Evolutionary conservation across 1,140 invertebrate species (phyloP), one percentile per base, ranked within the genome.

Genomic region (Nilaparvata lugens): DNA sequence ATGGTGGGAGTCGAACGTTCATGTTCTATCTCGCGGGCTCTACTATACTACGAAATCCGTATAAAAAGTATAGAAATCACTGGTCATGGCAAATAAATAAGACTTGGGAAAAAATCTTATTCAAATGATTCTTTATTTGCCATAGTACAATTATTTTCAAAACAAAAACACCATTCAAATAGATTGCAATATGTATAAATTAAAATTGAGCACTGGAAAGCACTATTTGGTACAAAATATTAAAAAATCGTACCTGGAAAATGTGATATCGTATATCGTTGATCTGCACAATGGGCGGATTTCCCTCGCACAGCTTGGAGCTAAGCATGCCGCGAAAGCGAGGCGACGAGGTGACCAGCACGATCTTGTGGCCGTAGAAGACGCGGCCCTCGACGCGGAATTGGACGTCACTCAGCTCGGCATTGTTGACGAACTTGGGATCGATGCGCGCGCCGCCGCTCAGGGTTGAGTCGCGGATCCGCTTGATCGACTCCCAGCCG

Each of bases 301-400:
- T 85, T 13, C 85, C 85, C 65, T 90, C 86, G 66, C 83, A 85
- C 51, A 86, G 71, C 69, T 88, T 87, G 2, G 85, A 86, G 67
- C 83, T 90, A 21, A 95, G 76, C 91, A 95, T 93, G 43, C 86
- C 87, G 66, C 90, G 83, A 65, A 95, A 87, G 58, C 89, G 78
- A 14, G 89, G 83, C 7, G 91, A 95, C 38, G 91, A 91, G 11
- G 91, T 95, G 21, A 95, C 89, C 28, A 95, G 76, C 25, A 95
- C 90, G 56, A 95, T 94, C 78, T 93, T 94, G 72, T 95, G 93
- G 1, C 91, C 92, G 72, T 94, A 95, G 73, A 95, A 95, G n/a
- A 94, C 79, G 57, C 89, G 81, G 0, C 90, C 90, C 75, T 94
- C 91, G 9, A 95, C 91, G 68, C 89, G 80, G 71, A 95, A 95